phyloP scores from a whole-genome alignment of 2,888 invertebrate species.

The Eilema sororculum region DNA sequence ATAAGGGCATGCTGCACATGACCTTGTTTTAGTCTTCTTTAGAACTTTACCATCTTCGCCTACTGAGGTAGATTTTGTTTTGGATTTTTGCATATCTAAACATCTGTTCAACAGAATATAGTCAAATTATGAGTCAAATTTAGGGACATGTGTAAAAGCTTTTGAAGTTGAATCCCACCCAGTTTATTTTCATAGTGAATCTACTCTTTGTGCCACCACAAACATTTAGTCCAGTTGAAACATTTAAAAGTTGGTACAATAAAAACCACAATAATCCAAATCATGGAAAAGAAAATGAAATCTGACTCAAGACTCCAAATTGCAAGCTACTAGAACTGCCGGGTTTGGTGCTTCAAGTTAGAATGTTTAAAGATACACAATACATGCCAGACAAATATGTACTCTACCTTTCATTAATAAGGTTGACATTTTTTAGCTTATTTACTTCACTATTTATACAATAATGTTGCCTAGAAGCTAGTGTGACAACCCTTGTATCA shows the following conservation, averaged over 20 bases:
- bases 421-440: conserved; percentile 90
- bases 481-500: conserved; percentile 91
- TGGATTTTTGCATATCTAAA: conserved; percentile 92
- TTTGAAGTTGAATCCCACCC: not conserved
- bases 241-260: too few species aligned
- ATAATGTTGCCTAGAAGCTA: conserved; percentile 96
- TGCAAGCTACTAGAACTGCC: too few species aligned
- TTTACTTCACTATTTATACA: conserved; percentile 95
- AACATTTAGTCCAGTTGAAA: not conserved
- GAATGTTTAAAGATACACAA: too few species aligned
- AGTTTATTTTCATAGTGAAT: not conserved
- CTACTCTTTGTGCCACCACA: not conserved
- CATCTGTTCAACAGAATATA: conserved; percentile 83
- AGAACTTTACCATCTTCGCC: conserved; percentile 88
- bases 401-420: conserved; percentile 94
- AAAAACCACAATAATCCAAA: too few species aligned
- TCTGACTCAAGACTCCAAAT: too few species aligned
- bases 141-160: too few species aligned
- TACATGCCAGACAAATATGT: not conserved
- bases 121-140: not conserved
- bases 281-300: too few species aligned
- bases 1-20: conserved; percentile 89
- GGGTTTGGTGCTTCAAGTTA: too few species aligned
- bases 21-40: conserved; percentile 88
- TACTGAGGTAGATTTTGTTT: conserved; percentile 85